Conservation (phyloP, 2,113 vertebrate species). For the Oceanodroma tethys region DNA sequence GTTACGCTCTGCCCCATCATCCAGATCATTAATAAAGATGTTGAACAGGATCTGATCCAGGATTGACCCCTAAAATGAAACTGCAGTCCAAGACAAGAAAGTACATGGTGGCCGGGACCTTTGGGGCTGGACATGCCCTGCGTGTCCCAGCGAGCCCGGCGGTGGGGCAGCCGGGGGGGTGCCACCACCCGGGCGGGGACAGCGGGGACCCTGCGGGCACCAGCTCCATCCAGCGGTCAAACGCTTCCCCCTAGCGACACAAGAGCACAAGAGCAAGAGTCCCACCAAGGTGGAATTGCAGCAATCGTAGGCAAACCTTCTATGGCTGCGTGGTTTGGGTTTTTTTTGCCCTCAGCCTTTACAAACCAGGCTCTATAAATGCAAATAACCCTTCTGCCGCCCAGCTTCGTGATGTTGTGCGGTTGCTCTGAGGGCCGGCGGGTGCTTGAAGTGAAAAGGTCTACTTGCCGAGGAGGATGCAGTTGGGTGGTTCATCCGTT, state of each 20-base stretch:
- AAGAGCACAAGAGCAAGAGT: neutral
- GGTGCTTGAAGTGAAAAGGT: neutral
- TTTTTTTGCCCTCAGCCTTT: neutral
- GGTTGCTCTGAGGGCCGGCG: accelerated
- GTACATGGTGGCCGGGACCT: accelerated
- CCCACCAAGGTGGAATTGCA: neutral
- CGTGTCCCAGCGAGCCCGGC: neutral
- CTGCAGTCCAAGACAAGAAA: neutral
- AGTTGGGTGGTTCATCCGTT: neutral
- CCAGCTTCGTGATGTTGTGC: neutral
- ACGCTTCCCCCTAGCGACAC: slow-evolving; percentile 30
- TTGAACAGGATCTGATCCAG: neutral
- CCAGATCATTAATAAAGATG: neutral
- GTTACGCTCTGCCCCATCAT: too few relatives aligned
- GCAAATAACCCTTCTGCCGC: neutral
- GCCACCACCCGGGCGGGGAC: neutral
- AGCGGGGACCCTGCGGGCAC: neutral
- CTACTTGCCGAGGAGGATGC: accelerated
- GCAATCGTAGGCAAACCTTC: accelerated
- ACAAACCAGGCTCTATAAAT: neutral
- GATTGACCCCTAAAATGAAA: neutral
- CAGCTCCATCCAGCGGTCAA: neutral
- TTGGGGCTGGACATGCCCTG: neutral
- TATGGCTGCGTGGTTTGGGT: accelerated
- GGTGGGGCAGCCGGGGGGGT: neutral